These are phyloP conservation scores for Petrocephalus microphthalmus DNA, from an alignment of 2,113 vertebrate genomes.

Conservation along the genomic window DNA sequence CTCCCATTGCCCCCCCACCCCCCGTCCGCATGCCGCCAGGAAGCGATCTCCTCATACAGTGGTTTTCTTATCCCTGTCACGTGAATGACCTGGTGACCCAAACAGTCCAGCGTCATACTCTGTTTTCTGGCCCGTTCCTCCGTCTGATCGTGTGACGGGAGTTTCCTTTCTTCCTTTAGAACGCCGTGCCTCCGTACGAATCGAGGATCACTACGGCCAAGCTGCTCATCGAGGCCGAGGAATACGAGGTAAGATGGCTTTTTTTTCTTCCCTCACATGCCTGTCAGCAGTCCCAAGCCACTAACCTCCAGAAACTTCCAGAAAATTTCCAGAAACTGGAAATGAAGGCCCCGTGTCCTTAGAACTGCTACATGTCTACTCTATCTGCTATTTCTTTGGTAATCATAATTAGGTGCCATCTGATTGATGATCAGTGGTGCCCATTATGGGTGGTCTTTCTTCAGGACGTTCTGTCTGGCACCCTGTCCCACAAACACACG, in stretches of 20 bases:
- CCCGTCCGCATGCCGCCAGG: too few species aligned
- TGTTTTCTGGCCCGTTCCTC: neutral
- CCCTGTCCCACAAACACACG: neutral
- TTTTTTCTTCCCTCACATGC: neutral
- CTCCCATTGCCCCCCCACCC: too few species aligned
- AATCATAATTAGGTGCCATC: neutral
- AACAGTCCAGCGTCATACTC: too few species aligned
- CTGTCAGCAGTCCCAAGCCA: neutral
- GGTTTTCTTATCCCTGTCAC: too few species aligned
- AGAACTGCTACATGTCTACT: neutral
- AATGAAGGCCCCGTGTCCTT: neutral
- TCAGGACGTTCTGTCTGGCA: neutral
- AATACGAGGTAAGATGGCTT: conserved; percentile 51
- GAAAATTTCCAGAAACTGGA: too few species aligned
- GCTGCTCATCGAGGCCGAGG: conserved; percentile 55
- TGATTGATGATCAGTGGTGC: neutral
- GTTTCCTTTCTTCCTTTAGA: conserved; percentile 34
- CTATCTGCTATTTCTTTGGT: neutral
- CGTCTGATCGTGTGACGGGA: neutral
- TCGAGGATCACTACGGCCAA: conserved; percentile 60
- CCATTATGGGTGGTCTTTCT: neutral
- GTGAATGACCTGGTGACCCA: too few species aligned
- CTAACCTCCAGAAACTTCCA: neutral
- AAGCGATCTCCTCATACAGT: too few species aligned
- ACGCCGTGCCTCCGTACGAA: conserved; percentile 51